Evolutionary conservation across 2,113 vertebrate genomes (phyloP), one percentile per base, ranked within the genome.

Genomic region (Psittacus erithacus): DNA sequence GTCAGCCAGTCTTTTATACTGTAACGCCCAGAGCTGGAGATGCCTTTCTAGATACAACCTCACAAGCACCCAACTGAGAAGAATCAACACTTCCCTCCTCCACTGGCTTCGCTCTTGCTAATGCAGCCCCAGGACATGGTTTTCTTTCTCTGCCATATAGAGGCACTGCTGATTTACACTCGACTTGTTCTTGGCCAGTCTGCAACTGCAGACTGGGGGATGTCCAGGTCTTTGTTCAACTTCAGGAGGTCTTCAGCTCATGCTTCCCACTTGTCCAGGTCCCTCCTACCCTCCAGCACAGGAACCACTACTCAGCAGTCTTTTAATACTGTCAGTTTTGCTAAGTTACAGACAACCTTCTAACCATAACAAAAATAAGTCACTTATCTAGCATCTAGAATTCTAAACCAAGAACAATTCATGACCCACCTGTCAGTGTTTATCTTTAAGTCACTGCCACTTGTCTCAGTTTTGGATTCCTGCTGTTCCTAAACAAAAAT

Each of bases 361-460:
- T 53, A 19, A 9, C 18, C 15, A 25, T 5, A 9, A 52, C 39
- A 78, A 47, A 64, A 27, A 2, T 19, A 41, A 53, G 8, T 31
- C 55, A 27, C 71, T 46, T 15, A 67, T 0, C 5, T 22, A 28
- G 31, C 25, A 88, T 16, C 23, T 65, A n/a, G 13, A 63, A 68
- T 39, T 59, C 29, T 33, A 53, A 94, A 60, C 10, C 22, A 73
- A 53, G 63, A 83, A 35, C 27, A 79, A 44, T 23, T n/a, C 24
- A 3, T 13, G 6, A 95, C 95, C 29, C 81, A 98, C 98, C 97
- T 97, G 52, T 82, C 64, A 6, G 70, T 35, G 49, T 46, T 65
- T 44, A 50, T 74, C 55, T 79, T 93, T 47, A 95, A 39, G 23
- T 87, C n/a, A 46, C 60, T 43, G 31, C 35, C 52, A 57, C 31